These are phyloP conservation scores for Anarhynchus alexandrinus DNA, from an alignment of 2,113 vertebrate species.

Conservation along the genomic window DNA sequence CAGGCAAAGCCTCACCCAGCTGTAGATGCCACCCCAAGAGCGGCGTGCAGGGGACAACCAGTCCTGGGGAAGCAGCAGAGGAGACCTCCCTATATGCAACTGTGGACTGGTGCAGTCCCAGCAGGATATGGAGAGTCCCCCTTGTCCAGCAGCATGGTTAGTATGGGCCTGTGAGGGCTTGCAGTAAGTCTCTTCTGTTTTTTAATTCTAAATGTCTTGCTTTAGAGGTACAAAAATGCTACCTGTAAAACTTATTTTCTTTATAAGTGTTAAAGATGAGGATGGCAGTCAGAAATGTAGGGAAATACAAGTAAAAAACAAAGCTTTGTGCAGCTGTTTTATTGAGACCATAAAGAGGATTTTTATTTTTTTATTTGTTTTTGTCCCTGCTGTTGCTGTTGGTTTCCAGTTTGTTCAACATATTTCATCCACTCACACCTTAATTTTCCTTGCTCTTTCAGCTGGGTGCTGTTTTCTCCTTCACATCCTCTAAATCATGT, in stretches of 20 bases:
- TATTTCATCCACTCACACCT: background rate
- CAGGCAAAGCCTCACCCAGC: background rate
- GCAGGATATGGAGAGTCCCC: background rate
- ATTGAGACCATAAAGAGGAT: background rate
- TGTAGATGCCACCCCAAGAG: background rate
- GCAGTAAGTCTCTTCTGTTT: background rate
- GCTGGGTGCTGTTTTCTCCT: background rate
- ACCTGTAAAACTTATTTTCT: background rate
- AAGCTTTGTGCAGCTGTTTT: background rate
- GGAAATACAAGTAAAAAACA: background rate
- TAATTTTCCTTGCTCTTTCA: background rate
- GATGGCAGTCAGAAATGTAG: background rate
- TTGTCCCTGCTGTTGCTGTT: fast-evolving
- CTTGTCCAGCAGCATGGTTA: background rate
- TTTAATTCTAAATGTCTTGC: background rate
- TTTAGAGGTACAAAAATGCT: background rate
- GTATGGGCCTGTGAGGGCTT: background rate
- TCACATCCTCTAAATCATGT: background rate
- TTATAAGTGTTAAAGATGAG: background rate
- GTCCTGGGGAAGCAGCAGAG: background rate
- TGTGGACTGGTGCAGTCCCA: background rate
- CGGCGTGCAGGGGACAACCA: no score
- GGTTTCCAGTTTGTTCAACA: background rate
- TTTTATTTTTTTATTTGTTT: background rate
- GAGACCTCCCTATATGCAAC: background rate